Percentiles rank a stretch among this genome's conserved stretches.
Conservation (phyloP, 2,113 vertebrate genomes). For the Lutjanus erythropterus region DNA sequence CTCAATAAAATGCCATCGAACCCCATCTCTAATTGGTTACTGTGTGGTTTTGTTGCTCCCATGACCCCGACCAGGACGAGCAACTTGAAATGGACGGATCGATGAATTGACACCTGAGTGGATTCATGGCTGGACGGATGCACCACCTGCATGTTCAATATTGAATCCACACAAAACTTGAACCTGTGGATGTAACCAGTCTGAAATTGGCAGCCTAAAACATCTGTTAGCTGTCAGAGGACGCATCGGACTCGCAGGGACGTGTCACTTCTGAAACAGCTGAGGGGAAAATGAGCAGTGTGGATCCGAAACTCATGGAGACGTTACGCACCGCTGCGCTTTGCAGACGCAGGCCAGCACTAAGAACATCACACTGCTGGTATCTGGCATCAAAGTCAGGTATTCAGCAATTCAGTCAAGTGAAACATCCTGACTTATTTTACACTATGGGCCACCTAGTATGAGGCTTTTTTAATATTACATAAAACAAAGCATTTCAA, state of each 20-base stretch:
- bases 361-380: not conserved
- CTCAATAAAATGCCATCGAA: too few species aligned
- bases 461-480: not conserved
- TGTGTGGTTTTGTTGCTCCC: not conserved
- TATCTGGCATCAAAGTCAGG: not conserved
- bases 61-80: not conserved
- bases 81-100: not conserved
- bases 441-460: not conserved
- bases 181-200: not conserved
- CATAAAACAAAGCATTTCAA: not conserved
- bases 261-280: not conserved
- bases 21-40: too few species aligned
- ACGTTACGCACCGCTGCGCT: not conserved
- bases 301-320: not conserved
- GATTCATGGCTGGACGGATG: not conserved
- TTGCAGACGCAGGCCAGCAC: not conserved
- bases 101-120: not conserved
- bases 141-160: not conserved
- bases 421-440: not conserved
- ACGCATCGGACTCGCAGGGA: not conserved
- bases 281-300: conserved; percentile 1
- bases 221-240: not conserved
- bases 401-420: not conserved
- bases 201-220: not conserved
- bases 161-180: not conserved